These are phyloP conservation scores for Trachymyrmex cornetzi DNA, from an alignment of 1,140 invertebrate genomes.

Conservation along the genomic window DNA sequence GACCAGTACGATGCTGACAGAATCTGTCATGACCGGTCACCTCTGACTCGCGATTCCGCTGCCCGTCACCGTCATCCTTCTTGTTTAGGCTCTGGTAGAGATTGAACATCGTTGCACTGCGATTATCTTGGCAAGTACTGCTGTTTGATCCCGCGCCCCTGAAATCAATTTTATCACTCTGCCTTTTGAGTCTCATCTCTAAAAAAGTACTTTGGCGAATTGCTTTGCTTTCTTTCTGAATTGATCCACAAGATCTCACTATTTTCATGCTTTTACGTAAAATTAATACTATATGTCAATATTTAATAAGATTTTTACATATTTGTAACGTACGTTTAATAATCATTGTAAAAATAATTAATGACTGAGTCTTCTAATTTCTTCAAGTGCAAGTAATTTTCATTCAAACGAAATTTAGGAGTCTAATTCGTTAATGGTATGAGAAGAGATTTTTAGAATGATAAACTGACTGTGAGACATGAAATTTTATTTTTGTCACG, in stretches of 20 bases:
- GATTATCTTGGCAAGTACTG: not conserved
- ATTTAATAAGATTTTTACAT: not conserved
- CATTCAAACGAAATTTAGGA: too few species aligned
- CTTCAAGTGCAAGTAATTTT: not conserved
- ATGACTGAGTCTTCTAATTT: not conserved
- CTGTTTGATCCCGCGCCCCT: conserved; percentile 39
- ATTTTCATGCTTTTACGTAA: not conserved
- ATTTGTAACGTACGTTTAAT: not conserved
- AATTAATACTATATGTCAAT: conserved; percentile 12
- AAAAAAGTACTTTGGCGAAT: not conserved
- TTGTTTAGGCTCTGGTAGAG: conserved; percentile 91
- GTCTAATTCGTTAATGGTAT: not conserved
- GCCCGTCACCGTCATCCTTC: conserved; percentile 88
- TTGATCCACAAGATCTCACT: not conserved
- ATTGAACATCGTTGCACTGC: conserved; percentile 89
- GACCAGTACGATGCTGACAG: conserved; percentile 88
- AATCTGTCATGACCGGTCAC: conserved; percentile 92
- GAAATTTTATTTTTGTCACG: not conserved
- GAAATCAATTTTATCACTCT: not conserved
- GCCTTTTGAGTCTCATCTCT: not conserved
- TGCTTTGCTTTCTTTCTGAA: not conserved
- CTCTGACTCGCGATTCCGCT: conserved; percentile 87
- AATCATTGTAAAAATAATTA: not conserved
- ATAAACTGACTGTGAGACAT: not conserved
- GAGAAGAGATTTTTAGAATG: not conserved